Base-by-base conservation (phyloP, 2,797 vertebrate genomes). In the Pseudochirops corinnae region DNA sequence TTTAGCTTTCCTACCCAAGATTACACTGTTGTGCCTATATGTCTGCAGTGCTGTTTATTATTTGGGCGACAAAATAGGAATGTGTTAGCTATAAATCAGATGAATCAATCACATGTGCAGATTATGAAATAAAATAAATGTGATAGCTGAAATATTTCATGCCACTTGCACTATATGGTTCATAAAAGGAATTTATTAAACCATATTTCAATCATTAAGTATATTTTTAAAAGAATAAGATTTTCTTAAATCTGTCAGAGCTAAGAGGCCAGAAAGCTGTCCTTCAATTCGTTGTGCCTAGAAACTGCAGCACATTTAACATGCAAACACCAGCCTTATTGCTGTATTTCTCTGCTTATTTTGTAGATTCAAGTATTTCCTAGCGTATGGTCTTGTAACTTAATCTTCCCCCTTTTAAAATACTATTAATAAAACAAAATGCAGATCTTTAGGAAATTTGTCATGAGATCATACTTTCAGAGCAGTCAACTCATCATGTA, bases 1-100 rank as follows among this genome's bases (percentile, higher is more conserved):
- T 98, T 98, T 98, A 98, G 98, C 98, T 98, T 99, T 99, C 97
- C 99, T 99, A 98, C 98, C 98, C 98, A 99, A 99, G 99, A 98
- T 99, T 98, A 99, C 99, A 99, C 99, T 99, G 99, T 99, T 98
- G 99, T 99, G 99, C 99, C 99, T 99, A 98, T 99, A 98, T 96
- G 98, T 98, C 98, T 99, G 96, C 98, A 98, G 98, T 98, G 94
- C 98, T 98, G 97, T 98, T 98, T 97, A 82, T 98, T 97, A 94
- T 97, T 95, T 97, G 98, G 98, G 97, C 96, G 96, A 97, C 97
- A 94, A 97, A 96, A 96, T 97, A 97, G 96, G 97, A 98, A 96
- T 97, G 98, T 97, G 93, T 97, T 98, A 94, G 92, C 97, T 97
- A 90, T 94, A 97, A 96, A 96, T 62, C 90, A 98, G 97, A 96